Conservation (phyloP, 2,888 invertebrate species). For the Scaptomyza tumidula region DNA sequence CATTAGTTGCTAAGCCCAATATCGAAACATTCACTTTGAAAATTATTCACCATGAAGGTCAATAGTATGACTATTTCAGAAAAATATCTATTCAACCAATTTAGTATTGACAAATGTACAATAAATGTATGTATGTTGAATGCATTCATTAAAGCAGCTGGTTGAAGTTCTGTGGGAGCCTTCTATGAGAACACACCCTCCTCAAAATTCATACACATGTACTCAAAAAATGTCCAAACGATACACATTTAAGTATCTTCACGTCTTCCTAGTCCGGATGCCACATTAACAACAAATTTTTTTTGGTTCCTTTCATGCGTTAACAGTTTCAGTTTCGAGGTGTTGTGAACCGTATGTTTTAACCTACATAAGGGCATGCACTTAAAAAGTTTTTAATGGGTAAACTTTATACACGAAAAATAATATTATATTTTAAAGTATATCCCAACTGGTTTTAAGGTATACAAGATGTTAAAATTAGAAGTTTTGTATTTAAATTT, state of each 20-base stretch:
- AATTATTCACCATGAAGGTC: slow-evolving; percentile 70
- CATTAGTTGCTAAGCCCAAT: slow-evolving; percentile 34
- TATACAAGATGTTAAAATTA: no score
- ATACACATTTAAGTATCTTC: slow-evolving; percentile 30
- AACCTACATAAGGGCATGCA: no score
- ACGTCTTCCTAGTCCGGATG: no score
- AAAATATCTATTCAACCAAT: slow-evolving; percentile 38
- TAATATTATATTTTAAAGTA: no score
- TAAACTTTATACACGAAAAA: no score
- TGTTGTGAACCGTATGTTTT: no score
- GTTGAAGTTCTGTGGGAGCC: slow-evolving; percentile 50
- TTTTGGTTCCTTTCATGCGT: no score
- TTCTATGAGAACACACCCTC: slow-evolving; percentile 50
- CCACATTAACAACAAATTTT: no score
- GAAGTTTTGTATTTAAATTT: no score
- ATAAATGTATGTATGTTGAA: neutral
- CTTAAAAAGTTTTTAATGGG: no score
- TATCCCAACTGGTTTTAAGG: no score
- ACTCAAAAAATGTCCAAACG: slow-evolving; percentile 50
- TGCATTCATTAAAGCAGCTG: slow-evolving; percentile 33
- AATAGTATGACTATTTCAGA: slow-evolving; percentile 57
- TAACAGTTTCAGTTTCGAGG: no score
- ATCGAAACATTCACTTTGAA: slow-evolving; percentile 62
- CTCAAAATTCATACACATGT: slow-evolving; percentile 8
- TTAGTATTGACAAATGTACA: slow-evolving; percentile 15